Evolutionary conservation across 2,113 vertebrate species (phyloP), one percentile per base, ranked within the genome.

Genomic region (Origma solitaria): DNA sequence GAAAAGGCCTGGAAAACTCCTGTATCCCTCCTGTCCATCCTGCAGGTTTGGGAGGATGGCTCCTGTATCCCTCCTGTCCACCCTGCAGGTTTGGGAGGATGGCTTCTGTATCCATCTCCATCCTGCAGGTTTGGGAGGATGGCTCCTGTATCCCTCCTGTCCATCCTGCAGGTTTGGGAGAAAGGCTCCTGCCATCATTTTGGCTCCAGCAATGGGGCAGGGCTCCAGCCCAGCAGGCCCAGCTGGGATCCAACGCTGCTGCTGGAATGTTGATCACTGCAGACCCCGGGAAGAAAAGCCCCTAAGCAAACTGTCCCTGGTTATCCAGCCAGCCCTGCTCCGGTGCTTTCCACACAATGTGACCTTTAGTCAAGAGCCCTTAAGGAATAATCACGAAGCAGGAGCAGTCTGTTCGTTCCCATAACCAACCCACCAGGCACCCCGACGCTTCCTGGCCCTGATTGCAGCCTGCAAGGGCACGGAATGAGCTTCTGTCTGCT

Each of bases 331-430:
- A 2, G 49, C 68, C 72, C 68, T 50, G 92, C 86, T 83, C 72
- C 1, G 5, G 38, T 80, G 82, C 79, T 73, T 86, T 94, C 93
- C 82, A 82, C 68, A 93, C 95, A 90, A 93, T 84, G 87, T 92
- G 94, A 94, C 92, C 95, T 94, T 95, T 88, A 96, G 88, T 83
- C 64, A 71, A 88, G 92, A 88, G 92, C 92, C 94, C 94, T 96
- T 54, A 68, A 96, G 93, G 94, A 95, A 82, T 53, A 90, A 75
- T 77, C 76, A 23, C 10, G 16, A 60, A 62, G 19, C 91, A 78
- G 90, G 77, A 96, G 85, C 85, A 88, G 85, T 71, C 93, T 95
- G 92, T 90, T 97, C 80, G 13, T 61, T 95, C 60, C 82, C 54
- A 6, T 54, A 77, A 73, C 60, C 82, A 60, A 16, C 61, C 82